These are phyloP conservation scores for Anolis apletophallus DNA, from an alignment of 2,797 vertebrate species.

Conservation along the genomic window DNA sequence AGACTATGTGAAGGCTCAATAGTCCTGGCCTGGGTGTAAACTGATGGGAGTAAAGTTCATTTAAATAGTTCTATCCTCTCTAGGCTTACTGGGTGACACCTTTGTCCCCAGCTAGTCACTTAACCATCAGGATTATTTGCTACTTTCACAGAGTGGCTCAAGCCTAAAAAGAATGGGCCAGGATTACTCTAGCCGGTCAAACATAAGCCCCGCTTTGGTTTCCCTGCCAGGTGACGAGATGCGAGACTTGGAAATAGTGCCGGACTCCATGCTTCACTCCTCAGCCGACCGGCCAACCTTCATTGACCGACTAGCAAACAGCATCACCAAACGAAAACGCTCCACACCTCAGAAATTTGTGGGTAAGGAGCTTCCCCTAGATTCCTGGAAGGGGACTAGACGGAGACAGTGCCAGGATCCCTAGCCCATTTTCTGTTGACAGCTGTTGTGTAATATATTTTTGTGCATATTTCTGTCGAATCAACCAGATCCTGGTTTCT, in stretches of 20 bases:
- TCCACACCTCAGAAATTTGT: conserved; percentile 96
- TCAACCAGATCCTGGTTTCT: neutral
- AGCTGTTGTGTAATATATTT: neutral
- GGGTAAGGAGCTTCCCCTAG: conserved; percentile 80
- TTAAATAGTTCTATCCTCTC: neutral
- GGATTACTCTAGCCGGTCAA: neutral
- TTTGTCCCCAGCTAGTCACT: neutral
- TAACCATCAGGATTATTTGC: neutral
- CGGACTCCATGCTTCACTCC: conserved; percentile 86
- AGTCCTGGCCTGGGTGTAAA: neutral
- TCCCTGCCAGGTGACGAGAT: conserved; percentile 85
- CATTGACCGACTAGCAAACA: conserved; percentile 89
- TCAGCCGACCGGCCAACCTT: conserved; percentile 87
- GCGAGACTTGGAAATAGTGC: conserved; percentile 86
- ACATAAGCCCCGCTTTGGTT: neutral
- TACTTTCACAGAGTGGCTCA: neutral
- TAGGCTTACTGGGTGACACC: neutral
- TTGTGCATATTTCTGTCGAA: neutral
- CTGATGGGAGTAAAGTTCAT: neutral
- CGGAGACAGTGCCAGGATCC: neutral
- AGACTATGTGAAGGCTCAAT: too few species aligned
- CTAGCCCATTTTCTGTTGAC: neutral
- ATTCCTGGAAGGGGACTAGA: conserved; percentile 8
- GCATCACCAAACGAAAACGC: conserved; percentile 95
- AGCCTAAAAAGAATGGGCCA: neutral